phyloP scores from a whole-genome alignment of 2,113 vertebrate species.

The Actinemys pallida region DNA sequence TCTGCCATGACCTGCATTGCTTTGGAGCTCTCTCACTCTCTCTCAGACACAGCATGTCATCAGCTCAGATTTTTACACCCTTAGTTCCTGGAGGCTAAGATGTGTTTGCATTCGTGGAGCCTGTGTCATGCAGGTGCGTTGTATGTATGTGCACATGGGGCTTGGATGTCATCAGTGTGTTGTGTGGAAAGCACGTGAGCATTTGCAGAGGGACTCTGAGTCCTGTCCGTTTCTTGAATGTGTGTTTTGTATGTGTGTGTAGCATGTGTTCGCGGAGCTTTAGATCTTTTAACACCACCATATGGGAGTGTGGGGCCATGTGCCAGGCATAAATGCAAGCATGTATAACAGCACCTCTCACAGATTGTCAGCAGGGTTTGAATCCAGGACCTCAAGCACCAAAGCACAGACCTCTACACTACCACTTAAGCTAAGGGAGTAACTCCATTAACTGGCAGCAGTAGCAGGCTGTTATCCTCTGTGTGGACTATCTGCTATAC shows the following conservation, averaged over 20 bases:
- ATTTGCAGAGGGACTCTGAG: rapidly evolving
- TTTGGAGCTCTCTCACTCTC: constrained; percentile 54
- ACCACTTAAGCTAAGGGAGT: background rate
- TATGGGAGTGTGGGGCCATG: background rate
- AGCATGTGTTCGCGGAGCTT: background rate
- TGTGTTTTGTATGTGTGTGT: background rate
- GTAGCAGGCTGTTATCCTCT: background rate
- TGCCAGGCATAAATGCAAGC: background rate
- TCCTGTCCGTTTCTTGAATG: background rate
- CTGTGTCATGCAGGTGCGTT: background rate
- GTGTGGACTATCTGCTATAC: background rate
- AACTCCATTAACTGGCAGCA: constrained; percentile 58
- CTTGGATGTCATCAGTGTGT: background rate
- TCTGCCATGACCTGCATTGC: constrained; percentile 77
- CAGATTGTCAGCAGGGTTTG: background rate
- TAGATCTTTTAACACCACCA: background rate
- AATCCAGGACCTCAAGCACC: background rate
- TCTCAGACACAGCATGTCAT: constrained; percentile 59
- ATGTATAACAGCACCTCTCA: background rate
- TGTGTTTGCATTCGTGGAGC: rapidly evolving
- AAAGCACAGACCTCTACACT: background rate
- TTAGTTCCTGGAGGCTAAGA: background rate
- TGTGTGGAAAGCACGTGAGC: background rate
- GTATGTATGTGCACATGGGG: rapidly evolving
- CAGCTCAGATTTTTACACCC: constrained; percentile 44